Evolutionary conservation across 1,140 invertebrate genomes (phyloP).

Genomic region (Aphidius ervi): DNA sequence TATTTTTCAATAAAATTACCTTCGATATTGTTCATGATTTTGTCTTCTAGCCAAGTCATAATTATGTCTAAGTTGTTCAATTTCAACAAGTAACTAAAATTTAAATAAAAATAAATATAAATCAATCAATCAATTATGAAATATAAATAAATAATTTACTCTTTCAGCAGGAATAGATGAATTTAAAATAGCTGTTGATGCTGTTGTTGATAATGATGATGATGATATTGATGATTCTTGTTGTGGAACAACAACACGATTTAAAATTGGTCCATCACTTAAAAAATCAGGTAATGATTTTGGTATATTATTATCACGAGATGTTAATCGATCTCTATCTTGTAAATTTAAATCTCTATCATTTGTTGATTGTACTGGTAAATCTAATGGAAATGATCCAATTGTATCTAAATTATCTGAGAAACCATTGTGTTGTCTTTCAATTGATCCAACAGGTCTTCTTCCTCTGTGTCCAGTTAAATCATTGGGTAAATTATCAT

Average conservation of each 20-base stretch:
- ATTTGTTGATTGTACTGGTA: conserved; percentile 32
- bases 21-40: conserved; percentile 51
- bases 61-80: conserved; percentile 58
- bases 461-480: conserved; percentile 38
- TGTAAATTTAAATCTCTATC: conserved; percentile 17
- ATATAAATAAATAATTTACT: conserved; percentile 29
- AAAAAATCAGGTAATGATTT: conserved; percentile 71
- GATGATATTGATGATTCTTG: conserved; percentile 43
- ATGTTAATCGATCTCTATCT: conserved; percentile 23
- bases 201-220: too few species aligned
- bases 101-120: conserved; percentile 15
- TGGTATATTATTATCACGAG: conserved; percentile 46
- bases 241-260: conserved; percentile 47
- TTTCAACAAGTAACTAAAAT: conserved; percentile 52
- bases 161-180: conserved; percentile 41
- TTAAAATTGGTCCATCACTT: conserved; percentile 65
- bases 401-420: conserved; percentile 35
- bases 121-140: not conserved
- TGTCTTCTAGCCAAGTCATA: conserved; percentile 54
- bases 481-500: conserved; percentile 40
- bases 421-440: conserved; percentile 27
- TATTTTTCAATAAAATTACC: too few species aligned
- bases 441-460: conserved; percentile 30
- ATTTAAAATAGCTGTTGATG: conserved; percentile 28
- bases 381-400: conserved; percentile 35